phyloP scores from a whole-genome alignment of 1,140 invertebrate species.

The Panulirus ornatus region DNA sequence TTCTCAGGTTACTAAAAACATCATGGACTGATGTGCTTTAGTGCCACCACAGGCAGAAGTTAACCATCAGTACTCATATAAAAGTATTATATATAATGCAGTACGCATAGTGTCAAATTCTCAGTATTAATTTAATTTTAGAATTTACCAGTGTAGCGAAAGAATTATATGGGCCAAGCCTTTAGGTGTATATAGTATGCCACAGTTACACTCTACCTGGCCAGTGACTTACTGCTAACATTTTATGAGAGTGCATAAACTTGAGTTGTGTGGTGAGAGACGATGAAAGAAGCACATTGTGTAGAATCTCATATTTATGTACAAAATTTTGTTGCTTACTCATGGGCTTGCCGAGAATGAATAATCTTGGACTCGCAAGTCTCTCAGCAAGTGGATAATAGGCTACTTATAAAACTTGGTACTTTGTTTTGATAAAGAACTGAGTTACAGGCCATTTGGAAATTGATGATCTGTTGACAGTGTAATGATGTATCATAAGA shows the following conservation, averaged over 20 bases:
- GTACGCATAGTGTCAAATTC: not conserved
- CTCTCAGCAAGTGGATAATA: not conserved
- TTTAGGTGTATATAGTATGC: not conserved
- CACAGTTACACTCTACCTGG: not conserved
- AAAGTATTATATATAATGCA: not conserved
- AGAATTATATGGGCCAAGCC: not conserved
- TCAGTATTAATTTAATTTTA: constrained; percentile 18
- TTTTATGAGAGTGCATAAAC: not conserved
- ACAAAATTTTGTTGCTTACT: not conserved
- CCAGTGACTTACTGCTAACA: not conserved
- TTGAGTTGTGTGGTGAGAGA: not conserved
- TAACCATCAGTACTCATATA: not conserved
- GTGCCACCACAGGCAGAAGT: constrained; percentile 6
- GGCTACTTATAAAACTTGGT: not conserved
- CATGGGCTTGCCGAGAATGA: not conserved
- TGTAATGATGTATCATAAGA: not conserved
- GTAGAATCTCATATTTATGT: not conserved
- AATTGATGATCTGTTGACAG: not conserved
- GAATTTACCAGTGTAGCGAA: not conserved
- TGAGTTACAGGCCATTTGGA: not conserved
- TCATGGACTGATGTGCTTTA: constrained; percentile 15
- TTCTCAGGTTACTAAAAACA: constrained; percentile 28
- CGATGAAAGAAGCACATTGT: not conserved
- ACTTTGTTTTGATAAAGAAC: constrained; percentile 3
- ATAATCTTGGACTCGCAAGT: not conserved